These are phyloP conservation scores for Gephyroberyx darwinii DNA, from an alignment of 2,797 vertebrate genomes.

Conservation along the genomic window DNA sequence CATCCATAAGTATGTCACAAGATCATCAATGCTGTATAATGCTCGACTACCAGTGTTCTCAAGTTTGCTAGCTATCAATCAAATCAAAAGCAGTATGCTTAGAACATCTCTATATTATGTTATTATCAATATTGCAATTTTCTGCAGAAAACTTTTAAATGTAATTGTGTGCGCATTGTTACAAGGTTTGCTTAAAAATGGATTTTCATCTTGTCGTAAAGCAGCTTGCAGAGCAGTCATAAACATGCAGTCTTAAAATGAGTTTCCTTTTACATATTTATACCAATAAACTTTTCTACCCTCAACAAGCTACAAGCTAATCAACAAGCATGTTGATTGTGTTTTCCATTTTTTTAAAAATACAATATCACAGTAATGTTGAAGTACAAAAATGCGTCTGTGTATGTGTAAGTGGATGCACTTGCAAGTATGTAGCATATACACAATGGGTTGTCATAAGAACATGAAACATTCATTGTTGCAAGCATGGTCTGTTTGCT, in stretches of 20 bases:
- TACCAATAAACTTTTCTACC: slow-evolving; percentile 83
- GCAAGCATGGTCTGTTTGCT: neutral
- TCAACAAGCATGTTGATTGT: neutral
- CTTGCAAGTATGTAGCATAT: neutral
- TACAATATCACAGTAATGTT: neutral
- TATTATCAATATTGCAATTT: slow-evolving; percentile 57
- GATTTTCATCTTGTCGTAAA: slow-evolving; percentile 66
- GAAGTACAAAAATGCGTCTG: too few species aligned
- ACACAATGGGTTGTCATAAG: neutral
- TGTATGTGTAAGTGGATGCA: neutral
- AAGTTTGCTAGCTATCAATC: slow-evolving; percentile 80
- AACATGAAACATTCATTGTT: neutral
- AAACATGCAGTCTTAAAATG: slow-evolving; percentile 74
- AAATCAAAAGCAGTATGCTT: slow-evolving; percentile 80
- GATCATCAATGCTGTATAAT: slow-evolving; percentile 69
- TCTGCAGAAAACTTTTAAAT: slow-evolving; percentile 61
- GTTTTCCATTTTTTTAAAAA: neutral
- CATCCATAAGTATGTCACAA: slow-evolving; percentile 39
- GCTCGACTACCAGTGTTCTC: slow-evolving; percentile 71
- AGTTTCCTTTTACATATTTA: slow-evolving; percentile 80
- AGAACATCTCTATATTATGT: slow-evolving; percentile 69
- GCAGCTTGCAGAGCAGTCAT: slow-evolving; percentile 65
- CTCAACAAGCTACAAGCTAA: slow-evolving; percentile 16
- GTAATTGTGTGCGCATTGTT: slow-evolving; percentile 68
- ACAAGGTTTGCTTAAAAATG: slow-evolving; percentile 70